A percentile compares a stretch with the other conserved stretches of the same genome.
Evolutionary conservation across 2,888 invertebrate genomes (phyloP).

Genomic region (Eilema sororculum): DNA sequence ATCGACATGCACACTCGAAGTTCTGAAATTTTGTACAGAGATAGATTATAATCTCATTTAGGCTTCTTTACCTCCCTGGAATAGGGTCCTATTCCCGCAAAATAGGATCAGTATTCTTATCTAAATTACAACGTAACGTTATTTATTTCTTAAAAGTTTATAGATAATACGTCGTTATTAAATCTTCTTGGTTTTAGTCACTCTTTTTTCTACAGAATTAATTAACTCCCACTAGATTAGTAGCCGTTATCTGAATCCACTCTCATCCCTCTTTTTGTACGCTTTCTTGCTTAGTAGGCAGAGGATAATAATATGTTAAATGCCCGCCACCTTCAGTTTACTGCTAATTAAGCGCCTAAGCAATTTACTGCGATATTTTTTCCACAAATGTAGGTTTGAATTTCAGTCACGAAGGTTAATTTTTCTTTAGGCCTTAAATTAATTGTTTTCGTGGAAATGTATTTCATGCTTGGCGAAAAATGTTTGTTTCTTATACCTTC

Average conservation of each 20-base stretch:
- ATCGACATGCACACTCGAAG: too few species aligned
- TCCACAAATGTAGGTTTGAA: conserved; percentile 9
- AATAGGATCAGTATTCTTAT: too few species aligned
- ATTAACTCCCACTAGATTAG: not conserved
- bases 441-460: not conserved
- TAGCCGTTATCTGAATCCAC: not conserved
- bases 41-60: too few species aligned
- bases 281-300: not conserved
- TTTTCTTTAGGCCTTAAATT: conserved; percentile 11
- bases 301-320: conserved; percentile 1
- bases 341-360: conserved; percentile 16
- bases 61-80: too few species aligned
- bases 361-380: conserved; percentile 22
- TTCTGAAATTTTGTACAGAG: too few species aligned
- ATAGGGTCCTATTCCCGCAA: too few species aligned
- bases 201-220: not conserved
- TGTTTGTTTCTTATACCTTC: not conserved
- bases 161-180: too few species aligned
- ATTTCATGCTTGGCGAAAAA: not conserved
- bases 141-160: too few species aligned
- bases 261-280: not conserved
- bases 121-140: too few species aligned
- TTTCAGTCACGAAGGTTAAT: conserved; percentile 35
- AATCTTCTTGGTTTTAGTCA: not conserved
- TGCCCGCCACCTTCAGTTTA: not conserved